Evolutionary conservation across 2,113 vertebrate species (phyloP), one percentile per base, ranked within the genome.

Genomic region (Embiotoca jacksoni): DNA sequence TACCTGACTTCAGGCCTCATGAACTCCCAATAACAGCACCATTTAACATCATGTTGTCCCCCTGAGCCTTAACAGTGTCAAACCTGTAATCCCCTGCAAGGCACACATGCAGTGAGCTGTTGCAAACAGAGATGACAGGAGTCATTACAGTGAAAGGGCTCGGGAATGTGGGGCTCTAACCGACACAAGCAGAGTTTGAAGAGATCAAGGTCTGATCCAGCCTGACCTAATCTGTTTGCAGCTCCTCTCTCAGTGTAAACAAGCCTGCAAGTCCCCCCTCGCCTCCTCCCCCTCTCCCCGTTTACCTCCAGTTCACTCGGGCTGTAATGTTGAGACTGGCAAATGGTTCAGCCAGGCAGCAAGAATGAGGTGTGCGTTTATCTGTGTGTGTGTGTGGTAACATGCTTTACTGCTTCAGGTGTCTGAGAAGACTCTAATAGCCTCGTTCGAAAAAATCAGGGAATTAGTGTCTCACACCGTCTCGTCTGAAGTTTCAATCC

Each of bases 161-260:
- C 32, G 23, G 66, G 60, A 72, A 72, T 59, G 75, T 60, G 37
- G 33, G 63, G 39, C 30, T 72, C 47, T 75, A 65, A 63, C 63
- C 61, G 60, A 74, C 60, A 68, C 23, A 31, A 62, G 36, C 8
- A 16, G 47, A 54, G 39, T 83, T 41, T 35, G 49, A 52, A 15
- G 59, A 75, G 63, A 69, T 72, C 9, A 13, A 62, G 70, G 59
- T 65, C 37, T 30, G 62, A 73, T 81, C 66, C 49, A 59, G 9
- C 15, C 69, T 4, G 39, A 67, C 61, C 73, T 72, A 62, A 67
- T 67, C 75, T 62, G 69, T 80, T 81, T 79, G 62, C 52, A 72
- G 75, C 72, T 16, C 30, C 8, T 56, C 35, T 35, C 41, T 61
- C 57, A 62, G 53, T 14, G 50, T 73, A 56, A 82, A 80, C 46